Evolutionary conservation across 2,113 vertebrate genomes (phyloP).

Genomic region (Apodemus speciosus): DNA sequence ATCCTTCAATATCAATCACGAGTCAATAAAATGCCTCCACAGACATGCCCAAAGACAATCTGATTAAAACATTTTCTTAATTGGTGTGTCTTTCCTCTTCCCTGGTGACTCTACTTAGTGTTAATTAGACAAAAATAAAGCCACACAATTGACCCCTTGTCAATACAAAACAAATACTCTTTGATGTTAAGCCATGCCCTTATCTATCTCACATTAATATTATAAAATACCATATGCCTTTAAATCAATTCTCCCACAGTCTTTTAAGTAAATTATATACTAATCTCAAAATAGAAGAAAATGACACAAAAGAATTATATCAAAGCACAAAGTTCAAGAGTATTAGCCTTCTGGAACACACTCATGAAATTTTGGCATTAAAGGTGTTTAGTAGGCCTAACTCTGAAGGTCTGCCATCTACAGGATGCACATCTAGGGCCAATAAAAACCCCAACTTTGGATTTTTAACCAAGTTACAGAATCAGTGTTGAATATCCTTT

Average conservation of each 20-base stretch:
- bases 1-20: not conserved
- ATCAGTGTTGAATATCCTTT: not conserved
- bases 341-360: not conserved
- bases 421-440: not conserved
- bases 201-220: not conserved
- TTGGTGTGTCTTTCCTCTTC: not conserved
- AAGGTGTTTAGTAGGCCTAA: not conserved
- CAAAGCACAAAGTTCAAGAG: not conserved
- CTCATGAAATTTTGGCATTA: not conserved
- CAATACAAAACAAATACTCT: not conserved
- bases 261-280: not conserved
- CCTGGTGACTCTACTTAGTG: not conserved
- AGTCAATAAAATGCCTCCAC: not conserved
- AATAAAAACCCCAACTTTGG: not conserved
- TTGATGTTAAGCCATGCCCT: not conserved
- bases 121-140: not conserved
- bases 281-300: not conserved
- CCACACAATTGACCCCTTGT: not conserved
- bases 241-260: not conserved
- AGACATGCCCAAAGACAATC: not conserved
- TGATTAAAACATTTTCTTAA: not conserved
- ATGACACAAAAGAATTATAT: not conserved
- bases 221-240: not conserved
- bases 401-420: not conserved
- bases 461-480: not conserved